phyloP scores from a whole-genome alignment of 2,113 vertebrate species.

The Siniperca knerii region DNA sequence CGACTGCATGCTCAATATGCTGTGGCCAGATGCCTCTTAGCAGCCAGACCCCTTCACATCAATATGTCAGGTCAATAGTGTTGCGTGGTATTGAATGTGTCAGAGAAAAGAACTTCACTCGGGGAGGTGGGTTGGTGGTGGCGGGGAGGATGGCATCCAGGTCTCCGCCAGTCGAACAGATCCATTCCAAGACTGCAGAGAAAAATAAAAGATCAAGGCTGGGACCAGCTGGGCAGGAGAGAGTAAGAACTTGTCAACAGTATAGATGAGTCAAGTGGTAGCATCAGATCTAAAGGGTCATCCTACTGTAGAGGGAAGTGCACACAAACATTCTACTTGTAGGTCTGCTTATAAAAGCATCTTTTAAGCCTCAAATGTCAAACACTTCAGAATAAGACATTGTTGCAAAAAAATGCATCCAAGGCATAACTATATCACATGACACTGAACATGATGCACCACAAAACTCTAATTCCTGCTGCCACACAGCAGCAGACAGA shows the following conservation, averaged over 20 bases:
- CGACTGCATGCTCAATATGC: constrained; percentile 60
- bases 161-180: constrained; percentile 39
- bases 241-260: constrained; percentile 20
- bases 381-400: background rate
- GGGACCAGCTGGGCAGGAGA: background rate
- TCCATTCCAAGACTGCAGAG: constrained; percentile 36
- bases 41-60: constrained; percentile 67
- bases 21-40: constrained; percentile 69
- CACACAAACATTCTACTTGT: background rate
- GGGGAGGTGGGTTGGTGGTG: constrained; percentile 33
- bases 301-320: background rate
- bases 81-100: constrained; percentile 77
- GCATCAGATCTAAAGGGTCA: constrained; percentile 23
- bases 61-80: constrained; percentile 81
- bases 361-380: background rate
- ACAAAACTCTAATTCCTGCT: background rate
- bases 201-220: background rate
- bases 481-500: constrained; percentile 11
- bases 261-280: constrained; percentile 37
- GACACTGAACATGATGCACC: background rate
- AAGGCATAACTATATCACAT: constrained; percentile 1
- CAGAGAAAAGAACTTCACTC: constrained; percentile 71
- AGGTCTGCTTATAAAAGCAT: constrained; percentile 1
- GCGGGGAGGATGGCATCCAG: constrained; percentile 31
- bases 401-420: background rate